These are phyloP conservation scores for Drosophila navojoa DNA, from an alignment of 1,140 invertebrate genomes.

Conservation along the genomic window DNA sequence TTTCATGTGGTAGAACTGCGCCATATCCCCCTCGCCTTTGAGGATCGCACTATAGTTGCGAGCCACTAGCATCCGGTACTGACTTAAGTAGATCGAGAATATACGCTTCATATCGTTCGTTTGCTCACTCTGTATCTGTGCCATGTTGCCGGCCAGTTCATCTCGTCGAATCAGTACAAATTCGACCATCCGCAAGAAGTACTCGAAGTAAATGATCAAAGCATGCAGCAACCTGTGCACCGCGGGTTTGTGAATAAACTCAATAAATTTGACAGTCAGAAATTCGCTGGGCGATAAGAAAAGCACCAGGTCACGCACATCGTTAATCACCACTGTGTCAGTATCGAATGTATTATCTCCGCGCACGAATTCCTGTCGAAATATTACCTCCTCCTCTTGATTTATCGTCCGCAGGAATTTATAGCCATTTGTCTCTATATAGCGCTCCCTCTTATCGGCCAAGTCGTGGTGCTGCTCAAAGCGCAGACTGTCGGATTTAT, in stretches of 20 bases:
- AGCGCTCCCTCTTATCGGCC: slow-evolving; percentile 47
- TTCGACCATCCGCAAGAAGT: slow-evolving; percentile 73
- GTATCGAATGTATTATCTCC: slow-evolving; percentile 46
- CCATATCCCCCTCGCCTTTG: slow-evolving; percentile 66
- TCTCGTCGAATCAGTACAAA: slow-evolving; percentile 73
- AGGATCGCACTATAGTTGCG: slow-evolving; percentile 72
- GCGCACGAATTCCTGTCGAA: slow-evolving; percentile 62
- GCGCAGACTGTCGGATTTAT: slow-evolving; percentile 48
- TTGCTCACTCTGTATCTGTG: slow-evolving; percentile 70
- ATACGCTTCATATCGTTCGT: slow-evolving; percentile 66
- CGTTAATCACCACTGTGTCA: slow-evolving; percentile 69
- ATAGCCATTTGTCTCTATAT: slow-evolving; percentile 60
- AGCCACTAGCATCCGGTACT: slow-evolving; percentile 73
- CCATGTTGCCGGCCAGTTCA: slow-evolving; percentile 59
- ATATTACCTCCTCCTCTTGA: slow-evolving; percentile 76
- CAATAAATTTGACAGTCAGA: slow-evolving; percentile 55
- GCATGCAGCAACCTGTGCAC: slow-evolving; percentile 68
- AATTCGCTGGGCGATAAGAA: slow-evolving; percentile 71
- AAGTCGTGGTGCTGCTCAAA: slow-evolving; percentile 60
- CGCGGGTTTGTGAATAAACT: slow-evolving; percentile 64
- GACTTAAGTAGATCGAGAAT: slow-evolving; percentile 65
- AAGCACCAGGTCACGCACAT: slow-evolving; percentile 70
- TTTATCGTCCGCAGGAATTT: slow-evolving; percentile 63
- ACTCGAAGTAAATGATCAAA: slow-evolving; percentile 78
- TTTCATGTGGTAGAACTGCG: slow-evolving; percentile 63